Base-by-base conservation (phyloP, 1,140 invertebrate species). In the Psilanteris sp. region DNA sequence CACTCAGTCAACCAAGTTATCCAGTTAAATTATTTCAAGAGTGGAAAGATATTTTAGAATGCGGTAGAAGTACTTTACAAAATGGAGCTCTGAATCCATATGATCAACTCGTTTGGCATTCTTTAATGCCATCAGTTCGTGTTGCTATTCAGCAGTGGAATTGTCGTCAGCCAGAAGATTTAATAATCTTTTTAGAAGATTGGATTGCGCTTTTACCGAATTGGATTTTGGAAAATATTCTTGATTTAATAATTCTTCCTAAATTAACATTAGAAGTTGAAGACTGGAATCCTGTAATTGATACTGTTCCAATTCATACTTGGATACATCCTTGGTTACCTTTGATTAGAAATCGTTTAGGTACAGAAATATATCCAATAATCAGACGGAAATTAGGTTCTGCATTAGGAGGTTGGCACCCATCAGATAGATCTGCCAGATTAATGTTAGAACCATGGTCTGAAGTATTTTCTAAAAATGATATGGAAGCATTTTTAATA, bases 271-370 rank as follows among this genome's bases (percentile, higher is more conserved):
- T 89, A 8, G 96, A 95, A 75, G 96, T 98, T 0, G 92, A 95
- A 29, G 91, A 92, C 27, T 99, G 98, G 98, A 96, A 99, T 90
- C 98, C 98, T 0, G 89, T 97, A 0, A 95, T 93, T 0, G 98
- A 99, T 82, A 94, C 94, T 0, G 92, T 98, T 46, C 97, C 97
- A 1, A 96, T 99, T 71, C 97, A 99, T 87, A 91, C 93, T 4
- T 99, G 98, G 98, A 92, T 99, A 52, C 93, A 98, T 87, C 98
- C 98, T 0, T 99, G 98, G 98, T 90, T 96, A 26, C 93, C 93
- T 4, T 83, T 94, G 13, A 91, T 97, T 85, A 91, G 93, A 91
- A 88, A 83, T 70, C 89, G 91, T 34, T 85, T 99, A 78, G 93
- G 96, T 76, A 92, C 92, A 1, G 90, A 91, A 4, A 92, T 98